A percentile compares a stretch with the other conserved stretches of the same genome.
phyloP scores from a whole-genome alignment of 2,797 vertebrate genomes.

The Halcyon leucocephala region DNA sequence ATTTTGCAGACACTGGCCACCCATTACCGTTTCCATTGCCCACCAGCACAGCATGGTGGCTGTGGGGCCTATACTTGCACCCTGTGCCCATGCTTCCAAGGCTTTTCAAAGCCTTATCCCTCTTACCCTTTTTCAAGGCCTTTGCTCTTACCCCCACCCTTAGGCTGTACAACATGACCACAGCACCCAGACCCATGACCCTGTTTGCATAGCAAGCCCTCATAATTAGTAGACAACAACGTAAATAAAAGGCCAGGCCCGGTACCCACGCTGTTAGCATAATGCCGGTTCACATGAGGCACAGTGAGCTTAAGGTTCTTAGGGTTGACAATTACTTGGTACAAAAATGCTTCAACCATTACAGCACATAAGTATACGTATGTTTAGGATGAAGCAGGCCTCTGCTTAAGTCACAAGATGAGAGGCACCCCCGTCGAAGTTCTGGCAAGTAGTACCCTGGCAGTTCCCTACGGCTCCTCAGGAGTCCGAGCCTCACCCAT shows the following conservation, averaged over 20 bases:
- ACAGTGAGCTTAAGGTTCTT: neutral
- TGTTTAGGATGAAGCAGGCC: neutral
- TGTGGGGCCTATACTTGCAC: too few relatives aligned
- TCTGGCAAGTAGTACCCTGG: neutral
- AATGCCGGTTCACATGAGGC: accelerated
- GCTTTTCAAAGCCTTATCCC: neutral
- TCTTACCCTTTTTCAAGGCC: too few relatives aligned
- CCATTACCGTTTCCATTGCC: neutral
- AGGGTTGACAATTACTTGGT: neutral
- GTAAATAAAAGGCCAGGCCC: neutral
- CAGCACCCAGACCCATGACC: accelerated
- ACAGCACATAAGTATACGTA: accelerated
- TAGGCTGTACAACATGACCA: neutral
- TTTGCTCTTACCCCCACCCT: neutral
- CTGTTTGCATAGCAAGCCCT: neutral
- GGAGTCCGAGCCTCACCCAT: accelerated
- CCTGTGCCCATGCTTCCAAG: too few relatives aligned
- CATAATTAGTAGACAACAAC: neutral
- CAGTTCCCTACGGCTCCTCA: accelerated
- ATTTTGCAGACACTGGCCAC: neutral
- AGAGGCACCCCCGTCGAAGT: neutral
- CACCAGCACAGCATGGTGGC: accelerated
- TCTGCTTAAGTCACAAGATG: neutral
- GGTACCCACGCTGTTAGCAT: neutral
- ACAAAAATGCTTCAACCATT: neutral